Evolutionary conservation across 2,113 vertebrate genomes (phyloP).

Genomic region (Cyprinodon variegatus): DNA sequence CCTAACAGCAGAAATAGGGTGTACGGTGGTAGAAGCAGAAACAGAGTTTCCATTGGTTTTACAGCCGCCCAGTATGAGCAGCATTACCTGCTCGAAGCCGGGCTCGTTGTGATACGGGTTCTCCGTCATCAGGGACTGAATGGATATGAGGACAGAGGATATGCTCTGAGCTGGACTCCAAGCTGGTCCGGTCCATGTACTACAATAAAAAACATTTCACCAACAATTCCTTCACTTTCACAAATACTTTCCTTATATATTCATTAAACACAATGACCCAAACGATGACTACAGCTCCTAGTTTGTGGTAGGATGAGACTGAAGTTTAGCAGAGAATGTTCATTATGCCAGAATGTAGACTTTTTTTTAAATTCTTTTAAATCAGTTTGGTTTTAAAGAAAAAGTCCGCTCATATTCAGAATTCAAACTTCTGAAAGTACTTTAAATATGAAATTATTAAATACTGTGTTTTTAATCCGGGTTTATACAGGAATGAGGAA

Average conservation of each 20-base stretch:
- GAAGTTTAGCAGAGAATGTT: background rate
- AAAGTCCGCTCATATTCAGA: too few relatives aligned
- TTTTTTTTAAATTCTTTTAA: background rate
- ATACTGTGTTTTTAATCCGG: too few relatives aligned
- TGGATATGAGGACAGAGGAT: constrained; percentile 98
- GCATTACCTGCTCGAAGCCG: constrained; percentile 91
- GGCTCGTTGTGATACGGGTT: constrained; percentile 99
- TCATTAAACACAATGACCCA: background rate
- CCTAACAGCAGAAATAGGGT: too few relatives aligned
- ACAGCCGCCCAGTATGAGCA: background rate
- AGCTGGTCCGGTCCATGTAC: constrained; percentile 97
- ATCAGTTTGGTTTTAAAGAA: too few relatives aligned
- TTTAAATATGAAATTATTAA: too few relatives aligned
- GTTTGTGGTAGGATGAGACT: background rate
- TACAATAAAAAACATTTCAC: constrained; percentile 55
- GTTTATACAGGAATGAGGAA: too few relatives aligned
- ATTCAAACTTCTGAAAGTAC: too few relatives aligned
- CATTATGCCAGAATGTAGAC: background rate
- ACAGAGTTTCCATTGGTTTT: background rate
- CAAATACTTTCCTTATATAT: too few relatives aligned
- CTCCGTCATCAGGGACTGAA: constrained; percentile 98
- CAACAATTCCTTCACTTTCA: too few relatives aligned
- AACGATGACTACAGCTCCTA: background rate
- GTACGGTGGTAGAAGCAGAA: too few relatives aligned
- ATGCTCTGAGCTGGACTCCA: constrained; percentile 99